Base-by-base conservation (phyloP, 2,113 vertebrate genomes). In the Theropithecus gelada region DNA sequence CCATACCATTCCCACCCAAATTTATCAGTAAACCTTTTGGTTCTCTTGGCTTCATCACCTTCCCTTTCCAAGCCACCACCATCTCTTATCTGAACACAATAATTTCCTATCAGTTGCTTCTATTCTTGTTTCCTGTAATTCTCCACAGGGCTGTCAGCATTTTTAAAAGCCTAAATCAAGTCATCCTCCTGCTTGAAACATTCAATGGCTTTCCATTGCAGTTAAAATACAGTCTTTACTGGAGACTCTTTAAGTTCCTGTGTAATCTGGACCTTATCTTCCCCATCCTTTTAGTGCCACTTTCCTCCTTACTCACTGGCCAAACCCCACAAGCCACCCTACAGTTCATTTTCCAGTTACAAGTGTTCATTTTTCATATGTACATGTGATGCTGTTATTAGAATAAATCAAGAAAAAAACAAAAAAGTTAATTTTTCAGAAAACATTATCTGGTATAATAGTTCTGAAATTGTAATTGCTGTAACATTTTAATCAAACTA, bases 151-250 rank as follows among this genome's bases (percentile, higher is more conserved):
- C 27, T 88, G 72, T 30, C 38, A 83, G 38, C 64, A 61, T 76
- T 72, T 87, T 93, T 57, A 20, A 93, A 95, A 96, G 61, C 25
- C n/a, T 84, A 95, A 70, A 70, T 68, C n/a, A 90, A 35, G 59
- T 75, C 6, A 48, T 79, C 72, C 35, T 79, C n/a, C 25, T 70
- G 73, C 38, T 70, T 14, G 25, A 86, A 90, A 76, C 7, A 82
- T 52, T 78, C 75, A 52, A 32, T 35, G 43, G 48, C 66, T 97
- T 75, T 68, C 64, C 40, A 70, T 52, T 66, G 75, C 6, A 78
- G 35, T 87, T 68, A 57, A 85, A 95, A 93, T 64, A 50, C 45
- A 93, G 78, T 89, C 23, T 75, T 80, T 75, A 50, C 23, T 6
- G 50, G 2, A 88, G 61, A 84, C 30, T 10, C 52, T 22, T 22